These are phyloP conservation scores for Clitarchus hookeri DNA, from an alignment of 2,888 invertebrate species.

Conservation along the genomic window DNA sequence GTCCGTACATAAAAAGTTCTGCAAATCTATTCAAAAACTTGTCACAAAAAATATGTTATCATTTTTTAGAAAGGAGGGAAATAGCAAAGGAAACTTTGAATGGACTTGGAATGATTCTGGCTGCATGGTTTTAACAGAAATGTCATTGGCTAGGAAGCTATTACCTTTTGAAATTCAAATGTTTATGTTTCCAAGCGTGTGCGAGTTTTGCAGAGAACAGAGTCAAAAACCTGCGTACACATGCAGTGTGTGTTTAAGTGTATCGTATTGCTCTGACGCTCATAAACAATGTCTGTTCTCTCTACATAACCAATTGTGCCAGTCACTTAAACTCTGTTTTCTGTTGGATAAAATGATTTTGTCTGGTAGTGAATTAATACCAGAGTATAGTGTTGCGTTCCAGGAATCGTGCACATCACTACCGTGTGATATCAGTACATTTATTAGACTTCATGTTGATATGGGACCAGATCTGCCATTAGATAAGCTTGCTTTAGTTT, in stretches of 20 bases:
- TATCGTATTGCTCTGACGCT: neutral
- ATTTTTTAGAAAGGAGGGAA: neutral
- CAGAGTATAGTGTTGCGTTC: neutral
- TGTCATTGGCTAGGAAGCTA: neutral
- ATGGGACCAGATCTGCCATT: neutral
- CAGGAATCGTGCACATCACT: neutral
- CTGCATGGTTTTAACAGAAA: neutral
- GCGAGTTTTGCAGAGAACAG: constrained; percentile 18
- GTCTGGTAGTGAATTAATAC: neutral
- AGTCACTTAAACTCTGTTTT: neutral
- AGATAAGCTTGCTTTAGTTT: neutral
- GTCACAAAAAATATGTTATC: neutral
- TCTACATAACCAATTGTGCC: neutral
- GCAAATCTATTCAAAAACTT: constrained; percentile 57
- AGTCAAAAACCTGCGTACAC: neutral
- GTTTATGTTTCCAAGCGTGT: constrained; percentile 22
- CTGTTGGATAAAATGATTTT: neutral
- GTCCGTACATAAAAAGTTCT: constrained; percentile 63
- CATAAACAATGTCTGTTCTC: neutral
- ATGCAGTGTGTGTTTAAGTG: neutral
- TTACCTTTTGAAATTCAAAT: neutral
- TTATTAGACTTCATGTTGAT: neutral
- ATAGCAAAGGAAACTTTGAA: neutral
- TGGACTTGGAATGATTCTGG: neutral
- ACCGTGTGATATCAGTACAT: neutral